Conservation (phyloP, 2,888 invertebrate species). For the Drosophila greeni region DNA sequence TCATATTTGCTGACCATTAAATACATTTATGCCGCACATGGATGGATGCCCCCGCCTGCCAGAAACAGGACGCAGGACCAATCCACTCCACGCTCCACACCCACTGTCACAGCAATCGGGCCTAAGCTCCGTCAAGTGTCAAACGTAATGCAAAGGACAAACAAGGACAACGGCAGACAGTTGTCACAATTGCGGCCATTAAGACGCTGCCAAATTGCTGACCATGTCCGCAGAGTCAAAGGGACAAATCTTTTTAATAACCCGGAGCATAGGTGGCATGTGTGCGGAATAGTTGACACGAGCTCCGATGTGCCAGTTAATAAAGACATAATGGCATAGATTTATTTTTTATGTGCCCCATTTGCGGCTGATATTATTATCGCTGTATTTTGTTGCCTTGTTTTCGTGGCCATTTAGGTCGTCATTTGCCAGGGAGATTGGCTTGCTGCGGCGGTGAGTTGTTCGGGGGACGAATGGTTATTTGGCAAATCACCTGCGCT, state of each 20-base stretch:
- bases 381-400: slow-evolving; percentile 31
- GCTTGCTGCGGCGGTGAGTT: not conserved
- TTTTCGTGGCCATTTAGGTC: slow-evolving; percentile 58
- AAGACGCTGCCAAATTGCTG: slow-evolving; percentile 62
- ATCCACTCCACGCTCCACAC: slow-evolving; percentile 4
- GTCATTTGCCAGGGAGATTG: slow-evolving; percentile 52
- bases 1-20: slow-evolving; percentile 69
- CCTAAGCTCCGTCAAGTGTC: slow-evolving; percentile 72
- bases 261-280: slow-evolving; percentile 58
- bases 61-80: not conserved
- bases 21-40: slow-evolving; percentile 49
- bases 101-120: slow-evolving; percentile 65
- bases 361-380: slow-evolving; percentile 65
- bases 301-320: slow-evolving; percentile 57
- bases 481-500: slow-evolving; percentile 75
- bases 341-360: slow-evolving; percentile 66
- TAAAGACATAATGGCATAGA: slow-evolving; percentile 73
- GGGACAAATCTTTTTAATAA: slow-evolving; percentile 73
- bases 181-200: slow-evolving; percentile 61
- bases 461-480: slow-evolving; percentile 36
- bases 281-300: slow-evolving; percentile 70
- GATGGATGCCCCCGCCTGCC: slow-evolving; percentile 7
- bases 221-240: slow-evolving; percentile 45
- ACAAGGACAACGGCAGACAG: slow-evolving; percentile 49
- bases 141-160: slow-evolving; percentile 56